Evolutionary conservation across 2,888 invertebrate genomes (phyloP), one percentile per base, ranked within the genome.

Genomic region (Synergus umbraculus): DNA sequence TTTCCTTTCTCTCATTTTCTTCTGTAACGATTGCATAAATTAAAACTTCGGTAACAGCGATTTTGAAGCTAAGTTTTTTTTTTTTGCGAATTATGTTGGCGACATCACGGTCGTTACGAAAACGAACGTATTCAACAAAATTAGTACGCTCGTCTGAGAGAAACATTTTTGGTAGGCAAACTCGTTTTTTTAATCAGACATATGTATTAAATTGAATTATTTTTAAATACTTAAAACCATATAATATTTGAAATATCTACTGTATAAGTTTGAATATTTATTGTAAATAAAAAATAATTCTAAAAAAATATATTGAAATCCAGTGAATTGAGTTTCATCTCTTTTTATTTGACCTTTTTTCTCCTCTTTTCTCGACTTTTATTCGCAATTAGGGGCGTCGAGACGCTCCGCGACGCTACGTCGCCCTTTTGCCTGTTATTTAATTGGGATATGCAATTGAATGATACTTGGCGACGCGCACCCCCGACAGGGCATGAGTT

Each of bases 381-480:
- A 82, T 83, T 89, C 87, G 90, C 91, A 91, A 92, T 92, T 91
- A 92, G 89, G 90, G 88, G 87, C 89, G 89, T 89, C 89, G 89
- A 86, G 88, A 89, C 86, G 89, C 89, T 89, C 87, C 88, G 86
- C 88, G 89, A 91, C 89, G 92, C 91, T 88, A 91, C 88, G 90
- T 91, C 91, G 91, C 91, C 91, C 91, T 91, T 92, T 92, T 91
- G 91, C 91, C 90, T 90, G 90, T 92, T 91, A 91, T 91, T 92
- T 92, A 92, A 92, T 92, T 91, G 91, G 91, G 90, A 92, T 89
- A 89, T 89, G 90, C 91, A 90, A 91, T 90, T 91, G 90, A 91
- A 90, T 91, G 90, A 91, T 90, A 91, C 91, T 91, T 88, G 85
- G 87, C 84, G 83, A 82, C 84, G 85, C 84, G 85, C 83, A 82